Evolutionary conservation across 1,140 invertebrate genomes (phyloP), one percentile per base, ranked within the genome.

Genomic region (Drosophila arizonae): DNA sequence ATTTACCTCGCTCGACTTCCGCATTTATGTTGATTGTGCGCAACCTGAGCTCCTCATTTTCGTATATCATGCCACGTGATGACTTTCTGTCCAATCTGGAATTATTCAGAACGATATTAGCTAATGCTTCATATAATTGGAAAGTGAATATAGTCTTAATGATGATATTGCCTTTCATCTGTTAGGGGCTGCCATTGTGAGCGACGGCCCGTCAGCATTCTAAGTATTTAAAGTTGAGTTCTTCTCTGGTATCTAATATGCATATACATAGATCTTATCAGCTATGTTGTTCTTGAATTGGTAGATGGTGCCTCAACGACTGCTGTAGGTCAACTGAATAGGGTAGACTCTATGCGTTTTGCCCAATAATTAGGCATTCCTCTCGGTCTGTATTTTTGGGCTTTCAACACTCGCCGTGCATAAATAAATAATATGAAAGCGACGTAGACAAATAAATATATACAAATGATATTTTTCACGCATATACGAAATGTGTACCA

Each of bases 1-100:
- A 77, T 82, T 93, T 92, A 96, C 96, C 96, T 95, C 95, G 94
- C 92, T 98, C 97, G 28, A 98, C 96, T 93, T 97, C 97, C n/a
- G 96, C 96, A 92, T 97, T 97, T 84, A 97, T 97, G 85, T 97
- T 96, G 88, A 98, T 97, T 24, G 96, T 97, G 72, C 96, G 94
- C 82, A 98, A 92, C 79, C 97, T 93, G n/a, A 98, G 93, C 90
- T 97, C 97, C 91, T 98, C 97, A 93, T 98, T 98, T 92, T 98
- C 97, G 93, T 96, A 97, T 79, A 97, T 94, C 96, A 97, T 97
- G 57, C 96, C 96, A 77, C 96, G 94, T 24, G 96, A 96, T 21
- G 96, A 96, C 92, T 96, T 96, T 75, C 95, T 93, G 92, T 97
- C 96, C 92, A 97, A 95, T 91, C 94, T 95, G 92, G 26, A 91